Evolutionary conservation across 1,140 invertebrate species (phyloP).

Genomic region (Berghia stephanieae): DNA sequence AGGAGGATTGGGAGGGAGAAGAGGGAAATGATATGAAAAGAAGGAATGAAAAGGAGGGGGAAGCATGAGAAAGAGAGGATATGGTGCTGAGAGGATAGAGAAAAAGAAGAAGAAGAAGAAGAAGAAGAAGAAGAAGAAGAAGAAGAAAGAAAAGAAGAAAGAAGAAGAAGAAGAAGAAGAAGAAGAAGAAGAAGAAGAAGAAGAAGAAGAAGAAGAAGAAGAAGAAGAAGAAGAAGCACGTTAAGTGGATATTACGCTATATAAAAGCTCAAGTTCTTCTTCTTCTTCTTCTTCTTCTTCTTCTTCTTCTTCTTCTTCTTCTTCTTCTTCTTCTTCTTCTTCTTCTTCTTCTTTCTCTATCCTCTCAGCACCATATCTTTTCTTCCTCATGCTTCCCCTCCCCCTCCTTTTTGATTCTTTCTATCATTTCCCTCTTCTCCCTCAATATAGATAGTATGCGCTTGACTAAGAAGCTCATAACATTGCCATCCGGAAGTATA

Average conservation of each 20-base stretch:
- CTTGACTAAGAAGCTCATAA: no score
- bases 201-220: no score
- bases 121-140: constrained; percentile 15
- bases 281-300: no score
- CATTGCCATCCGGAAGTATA: no score
- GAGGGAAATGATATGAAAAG: background rate
- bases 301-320: background rate
- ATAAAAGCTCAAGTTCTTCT: no score
- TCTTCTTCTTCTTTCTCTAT: background rate
- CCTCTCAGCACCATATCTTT: background rate
- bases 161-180: background rate
- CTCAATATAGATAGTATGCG: no score
- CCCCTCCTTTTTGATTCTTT: background rate
- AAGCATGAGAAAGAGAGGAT: background rate
- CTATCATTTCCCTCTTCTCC: background rate
- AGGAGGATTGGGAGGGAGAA: no score
- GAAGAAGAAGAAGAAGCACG: no score
- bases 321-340: constrained; percentile 11
- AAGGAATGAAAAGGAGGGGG: background rate
- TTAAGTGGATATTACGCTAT: no score
- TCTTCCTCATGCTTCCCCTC: background rate
- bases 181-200: no score
- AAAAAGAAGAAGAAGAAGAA: background rate
- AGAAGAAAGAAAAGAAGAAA: constrained; percentile 28
- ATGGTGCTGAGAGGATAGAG: background rate